Percentiles rank a stretch among this genome's conserved stretches.
phyloP scores from a whole-genome alignment of 2,113 vertebrate genomes.

The Phocoena phocoena region DNA sequence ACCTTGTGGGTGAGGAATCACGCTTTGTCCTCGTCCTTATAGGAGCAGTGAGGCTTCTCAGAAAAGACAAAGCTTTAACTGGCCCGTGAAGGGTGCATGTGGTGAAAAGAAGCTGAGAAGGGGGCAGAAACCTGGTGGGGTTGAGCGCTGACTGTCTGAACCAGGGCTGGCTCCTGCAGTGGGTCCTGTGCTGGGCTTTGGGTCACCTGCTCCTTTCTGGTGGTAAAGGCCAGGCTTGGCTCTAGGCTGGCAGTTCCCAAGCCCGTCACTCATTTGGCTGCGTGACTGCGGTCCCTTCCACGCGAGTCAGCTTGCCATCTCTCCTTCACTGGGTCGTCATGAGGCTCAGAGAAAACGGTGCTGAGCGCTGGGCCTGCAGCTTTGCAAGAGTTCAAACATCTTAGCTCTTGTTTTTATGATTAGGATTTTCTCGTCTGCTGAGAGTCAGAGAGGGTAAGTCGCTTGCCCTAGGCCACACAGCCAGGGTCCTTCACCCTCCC shows the following conservation, averaged over 20 bases:
- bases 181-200: neutral
- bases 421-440: neutral
- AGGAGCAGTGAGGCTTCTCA: neutral
- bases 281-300: neutral
- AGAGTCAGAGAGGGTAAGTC: neutral
- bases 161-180: neutral
- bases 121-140: neutral
- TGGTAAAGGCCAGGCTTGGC: neutral
- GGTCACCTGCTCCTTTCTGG: neutral
- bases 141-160: neutral
- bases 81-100: neutral
- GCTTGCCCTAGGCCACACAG: neutral
- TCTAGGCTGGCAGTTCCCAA: neutral
- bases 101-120: neutral
- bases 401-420: neutral
- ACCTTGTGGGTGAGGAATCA: neutral
- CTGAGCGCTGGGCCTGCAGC: neutral
- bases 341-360: neutral
- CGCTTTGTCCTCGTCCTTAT: neutral
- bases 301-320: rapidly evolving
- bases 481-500: neutral
- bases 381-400: neutral
- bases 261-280: neutral
- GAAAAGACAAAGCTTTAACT: neutral
- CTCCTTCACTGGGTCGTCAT: neutral